Percentiles rank a stretch among this genome's conserved stretches.
phyloP scores from a whole-genome alignment of 2,113 vertebrate species.

The Suncus etruscus region DNA sequence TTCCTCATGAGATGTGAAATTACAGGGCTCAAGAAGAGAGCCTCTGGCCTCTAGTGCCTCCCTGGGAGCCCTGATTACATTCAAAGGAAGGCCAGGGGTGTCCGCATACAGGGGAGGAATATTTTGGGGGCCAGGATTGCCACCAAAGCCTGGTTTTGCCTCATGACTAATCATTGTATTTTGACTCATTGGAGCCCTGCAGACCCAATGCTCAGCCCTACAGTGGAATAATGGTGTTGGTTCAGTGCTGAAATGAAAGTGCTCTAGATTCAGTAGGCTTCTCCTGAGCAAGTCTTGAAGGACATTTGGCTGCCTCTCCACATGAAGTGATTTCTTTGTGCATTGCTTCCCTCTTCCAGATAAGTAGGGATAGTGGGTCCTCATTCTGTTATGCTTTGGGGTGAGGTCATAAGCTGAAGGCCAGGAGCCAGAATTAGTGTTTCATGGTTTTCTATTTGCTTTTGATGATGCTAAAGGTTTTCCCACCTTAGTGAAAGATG shows the following conservation, averaged over 20 bases:
- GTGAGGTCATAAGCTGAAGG: not conserved
- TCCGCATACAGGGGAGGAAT: accelerated
- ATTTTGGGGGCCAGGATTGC: not conserved
- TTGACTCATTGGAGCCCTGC: accelerated
- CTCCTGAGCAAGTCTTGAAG: not conserved
- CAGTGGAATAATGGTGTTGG: not conserved
- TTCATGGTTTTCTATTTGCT: not conserved
- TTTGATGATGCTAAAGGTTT: not conserved
- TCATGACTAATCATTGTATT: not conserved
- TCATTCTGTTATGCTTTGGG: not conserved
- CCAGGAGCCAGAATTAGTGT: not conserved
- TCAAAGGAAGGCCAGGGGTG: not conserved
- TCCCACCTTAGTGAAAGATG: not conserved
- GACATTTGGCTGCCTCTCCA: not conserved
- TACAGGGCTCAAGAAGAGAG: accelerated
- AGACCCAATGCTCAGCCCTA: not conserved
- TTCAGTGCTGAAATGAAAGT: not conserved
- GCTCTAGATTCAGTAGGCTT: accelerated
- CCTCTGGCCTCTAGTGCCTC: not conserved
- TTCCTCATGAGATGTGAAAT: not conserved
- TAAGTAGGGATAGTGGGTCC: not conserved
- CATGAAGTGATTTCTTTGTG: not conserved
- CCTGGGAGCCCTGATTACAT: accelerated
- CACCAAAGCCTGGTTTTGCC: not conserved
- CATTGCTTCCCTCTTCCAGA: not conserved